Evolutionary conservation across 2,113 vertebrate genomes (phyloP), one percentile per base, ranked within the genome.

Genomic region (Nanorana parkeri): DNA sequence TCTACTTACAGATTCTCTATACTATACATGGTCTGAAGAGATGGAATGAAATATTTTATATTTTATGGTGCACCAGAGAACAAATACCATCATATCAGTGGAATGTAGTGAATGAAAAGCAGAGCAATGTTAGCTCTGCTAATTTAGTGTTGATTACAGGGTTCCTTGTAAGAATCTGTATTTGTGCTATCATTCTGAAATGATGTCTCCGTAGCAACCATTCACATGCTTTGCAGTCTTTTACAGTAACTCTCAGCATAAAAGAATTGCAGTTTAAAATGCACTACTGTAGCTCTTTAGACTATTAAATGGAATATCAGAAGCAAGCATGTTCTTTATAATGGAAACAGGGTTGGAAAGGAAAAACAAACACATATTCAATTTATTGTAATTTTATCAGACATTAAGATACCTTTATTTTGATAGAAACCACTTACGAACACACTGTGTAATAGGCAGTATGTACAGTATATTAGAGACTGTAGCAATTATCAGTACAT

Each of bases 131-230:
- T 64, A 54, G 71, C 68, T 26, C 83, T 76, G 54, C 71, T 84
- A 84, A 15, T 81, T 86, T 84, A 77, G 26, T 77, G 78, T 85
- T 84, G 84, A 85, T 86, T 85, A 67, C 36, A 87, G 78, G 80
- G 80, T 90, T 83, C 82, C 85, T 82, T 72, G 81, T 77, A 78
- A 84, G 56, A 80, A 85, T 84, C 85, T 55, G 36, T 24, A 63
- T 78, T 29, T 77, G 78, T 81, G 84, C 84, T 85, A 3, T 83
- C 63, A 0, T 51, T 84, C 85, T 84, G 86, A 69, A 71, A 87
- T 84, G 84, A 89, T 88, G 87, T 92, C 87, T 88, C 91, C 88
- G 93, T 91, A 87, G 85, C 88, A 93, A 93, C 89, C 84, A 83
- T 79, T 81, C 84, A 74, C 17, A 68, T 1, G 28, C 86, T 75